phyloP scores from a whole-genome alignment of 2,888 invertebrate genomes.

The Cyaniris semiargus region DNA sequence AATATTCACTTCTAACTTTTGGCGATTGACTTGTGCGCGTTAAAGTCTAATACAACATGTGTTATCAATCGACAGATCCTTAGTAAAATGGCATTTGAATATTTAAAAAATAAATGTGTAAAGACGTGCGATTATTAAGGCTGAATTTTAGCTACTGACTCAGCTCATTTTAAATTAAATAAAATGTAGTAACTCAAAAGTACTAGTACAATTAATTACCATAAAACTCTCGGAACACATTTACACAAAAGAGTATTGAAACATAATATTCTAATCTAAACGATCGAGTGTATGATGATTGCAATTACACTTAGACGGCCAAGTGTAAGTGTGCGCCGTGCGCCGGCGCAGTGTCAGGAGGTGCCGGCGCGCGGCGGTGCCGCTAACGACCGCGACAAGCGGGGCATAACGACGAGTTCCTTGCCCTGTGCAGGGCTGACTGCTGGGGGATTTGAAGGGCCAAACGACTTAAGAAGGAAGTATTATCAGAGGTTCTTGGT shows the following conservation, averaged over 20 bases:
- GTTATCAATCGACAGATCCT: not conserved
- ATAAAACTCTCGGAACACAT: too few species aligned
- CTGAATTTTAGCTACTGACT: too few species aligned
- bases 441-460: not conserved
- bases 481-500: too few species aligned
- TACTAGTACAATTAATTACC: too few species aligned
- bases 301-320: not conserved
- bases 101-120: not conserved
- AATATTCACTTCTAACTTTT: too few species aligned
- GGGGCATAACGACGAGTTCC: slow-evolving; percentile 47
- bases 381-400: slow-evolving; percentile 45
- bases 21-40: not conserved
- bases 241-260: too few species aligned
- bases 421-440: slow-evolving; percentile 41
- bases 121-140: too few species aligned
- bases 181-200: too few species aligned
- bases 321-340: not conserved
- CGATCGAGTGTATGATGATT: too few species aligned
- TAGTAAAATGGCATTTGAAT: not conserved
- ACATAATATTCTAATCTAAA: too few species aligned
- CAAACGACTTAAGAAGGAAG: too few species aligned
- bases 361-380: not conserved
- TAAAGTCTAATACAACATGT: slow-evolving; percentile 15
- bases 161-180: too few species aligned
- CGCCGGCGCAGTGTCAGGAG: not conserved